These are phyloP conservation scores for Macropis europaea DNA, from an alignment of 2,888 invertebrate species.

Conservation along the genomic window DNA sequence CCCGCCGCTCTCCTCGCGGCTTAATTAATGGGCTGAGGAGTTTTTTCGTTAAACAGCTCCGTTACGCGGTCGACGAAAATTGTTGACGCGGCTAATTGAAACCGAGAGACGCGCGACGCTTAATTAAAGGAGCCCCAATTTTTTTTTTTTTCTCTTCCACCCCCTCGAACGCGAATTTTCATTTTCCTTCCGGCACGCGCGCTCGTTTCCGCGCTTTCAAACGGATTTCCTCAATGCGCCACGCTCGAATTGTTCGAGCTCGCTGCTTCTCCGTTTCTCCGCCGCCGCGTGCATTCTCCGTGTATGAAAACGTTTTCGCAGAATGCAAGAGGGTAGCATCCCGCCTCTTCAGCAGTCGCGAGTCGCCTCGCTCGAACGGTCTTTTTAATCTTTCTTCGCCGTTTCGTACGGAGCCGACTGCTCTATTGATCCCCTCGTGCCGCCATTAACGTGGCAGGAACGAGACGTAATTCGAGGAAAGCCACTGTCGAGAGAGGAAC, in stretches of 20 bases:
- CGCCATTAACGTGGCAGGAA: constrained; percentile 21
- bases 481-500: neutral
- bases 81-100: constrained; percentile 19
- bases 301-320: neutral
- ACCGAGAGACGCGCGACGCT: constrained; percentile 5
- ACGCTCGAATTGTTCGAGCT: constrained; percentile 15
- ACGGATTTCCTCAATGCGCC: neutral
- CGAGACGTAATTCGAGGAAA: constrained; percentile 5
- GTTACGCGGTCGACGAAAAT: neutral
- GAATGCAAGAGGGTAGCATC: no score
- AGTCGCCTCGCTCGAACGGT: neutral
- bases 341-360: neutral
- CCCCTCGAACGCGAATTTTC: constrained; percentile 9
- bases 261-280: no score
- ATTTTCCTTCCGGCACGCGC: neutral
- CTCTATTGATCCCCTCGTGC: constrained; percentile 23
- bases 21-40: constrained; percentile 20
- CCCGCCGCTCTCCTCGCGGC: neutral
- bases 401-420: constrained; percentile 9
- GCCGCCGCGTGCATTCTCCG: neutral
- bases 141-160: no score
- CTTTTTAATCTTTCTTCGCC: neutral
- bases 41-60: constrained; percentile 4
- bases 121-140: constrained; percentile 47
- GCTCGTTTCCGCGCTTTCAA: constrained; percentile 19